These are phyloP conservation scores for Macrophya alboannulata DNA, from an alignment of 2,888 invertebrate species.

Conservation along the genomic window DNA sequence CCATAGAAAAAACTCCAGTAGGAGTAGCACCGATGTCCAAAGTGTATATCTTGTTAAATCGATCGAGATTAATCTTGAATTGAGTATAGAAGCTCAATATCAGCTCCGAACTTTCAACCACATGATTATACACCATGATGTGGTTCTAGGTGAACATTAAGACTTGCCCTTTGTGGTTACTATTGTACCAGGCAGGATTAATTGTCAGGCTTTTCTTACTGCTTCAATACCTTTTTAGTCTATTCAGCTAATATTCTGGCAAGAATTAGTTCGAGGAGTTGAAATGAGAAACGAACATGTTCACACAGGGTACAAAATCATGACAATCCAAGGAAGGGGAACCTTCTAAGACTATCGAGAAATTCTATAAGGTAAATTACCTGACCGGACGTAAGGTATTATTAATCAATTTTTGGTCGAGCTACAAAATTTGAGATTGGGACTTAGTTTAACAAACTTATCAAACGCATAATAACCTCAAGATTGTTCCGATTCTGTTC, in stretches of 20 bases:
- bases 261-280: background rate
- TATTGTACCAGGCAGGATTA: conserved; percentile 1
- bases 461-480: conserved; percentile 8
- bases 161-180: background rate
- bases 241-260: background rate
- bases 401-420: background rate
- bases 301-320: too few relatives aligned
- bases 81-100: background rate
- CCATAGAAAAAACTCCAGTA: background rate
- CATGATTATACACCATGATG: background rate
- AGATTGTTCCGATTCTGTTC: background rate
- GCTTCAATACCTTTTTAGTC: background rate
- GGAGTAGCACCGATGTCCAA: background rate
- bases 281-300: background rate
- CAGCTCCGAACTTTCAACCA: background rate
- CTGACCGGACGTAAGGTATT: background rate
- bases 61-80: background rate
- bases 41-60: background rate
- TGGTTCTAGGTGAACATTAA: background rate
- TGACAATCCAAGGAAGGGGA: background rate
- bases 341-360: background rate
- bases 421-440: background rate
- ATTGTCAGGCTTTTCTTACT: background rate
- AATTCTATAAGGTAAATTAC: background rate
- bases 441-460: background rate